Evolutionary conservation across 1,140 invertebrate species (phyloP).

Genomic region (Lutraria rhynchaena): DNA sequence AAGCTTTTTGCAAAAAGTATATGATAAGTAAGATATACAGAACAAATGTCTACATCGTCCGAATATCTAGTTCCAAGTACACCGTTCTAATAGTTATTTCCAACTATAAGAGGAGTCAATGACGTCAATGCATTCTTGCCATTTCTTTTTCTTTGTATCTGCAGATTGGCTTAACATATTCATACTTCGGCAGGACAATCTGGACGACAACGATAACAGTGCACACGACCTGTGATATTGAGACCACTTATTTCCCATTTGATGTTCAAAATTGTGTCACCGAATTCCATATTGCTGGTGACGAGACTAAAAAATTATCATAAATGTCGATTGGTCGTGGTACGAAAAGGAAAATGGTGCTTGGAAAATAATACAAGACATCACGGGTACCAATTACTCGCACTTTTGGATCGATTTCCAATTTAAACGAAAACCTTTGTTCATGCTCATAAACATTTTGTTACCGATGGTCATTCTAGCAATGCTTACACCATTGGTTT

Average conservation of each 20-base stretch:
- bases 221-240: constrained; percentile 66
- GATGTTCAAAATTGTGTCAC: constrained; percentile 4
- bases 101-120: too few relatives aligned
- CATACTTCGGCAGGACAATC: too few relatives aligned
- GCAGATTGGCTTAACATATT: too few relatives aligned
- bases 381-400: too few relatives aligned
- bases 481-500: constrained; percentile 4
- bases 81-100: too few relatives aligned
- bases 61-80: too few relatives aligned
- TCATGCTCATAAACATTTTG: neutral
- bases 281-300: neutral
- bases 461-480: constrained; percentile 19
- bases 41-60: too few relatives aligned
- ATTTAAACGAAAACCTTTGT: constrained; percentile 12
- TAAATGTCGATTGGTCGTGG: neutral
- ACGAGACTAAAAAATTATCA: neutral
- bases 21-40: too few relatives aligned
- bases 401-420: neutral
- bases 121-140: too few relatives aligned
- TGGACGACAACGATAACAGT: too few relatives aligned
- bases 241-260: constrained; percentile 60
- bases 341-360: neutral
- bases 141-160: too few relatives aligned
- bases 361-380: neutral
- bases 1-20: too few relatives aligned